Conservation (phyloP, 2,888 invertebrate species). For the Pomacea canaliculata region DNA sequence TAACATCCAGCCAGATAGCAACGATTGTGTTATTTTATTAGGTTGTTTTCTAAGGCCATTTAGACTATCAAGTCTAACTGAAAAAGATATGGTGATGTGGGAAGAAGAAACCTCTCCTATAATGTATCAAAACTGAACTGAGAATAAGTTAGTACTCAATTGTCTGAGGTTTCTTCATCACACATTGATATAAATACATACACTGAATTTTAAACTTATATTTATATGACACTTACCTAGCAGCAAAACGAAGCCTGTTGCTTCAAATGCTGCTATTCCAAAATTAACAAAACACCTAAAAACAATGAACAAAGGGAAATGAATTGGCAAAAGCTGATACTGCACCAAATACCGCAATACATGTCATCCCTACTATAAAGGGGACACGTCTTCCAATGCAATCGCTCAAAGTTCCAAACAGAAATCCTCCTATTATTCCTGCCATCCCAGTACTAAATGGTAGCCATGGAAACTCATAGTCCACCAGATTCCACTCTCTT, state of each 20-base stretch:
- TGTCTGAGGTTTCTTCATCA: too few species aligned
- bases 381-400: constrained; percentile 53
- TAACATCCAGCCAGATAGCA: too few species aligned
- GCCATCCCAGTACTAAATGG: constrained; percentile 50
- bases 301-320: constrained; percentile 47
- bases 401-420: constrained; percentile 55
- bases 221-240: constrained; percentile 44
- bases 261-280: constrained; percentile 55
- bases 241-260: constrained; percentile 53
- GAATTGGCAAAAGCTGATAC: constrained; percentile 49
- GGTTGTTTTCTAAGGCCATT: too few species aligned
- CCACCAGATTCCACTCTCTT: constrained; percentile 51
- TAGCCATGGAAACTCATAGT: constrained; percentile 52
- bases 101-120: too few species aligned
- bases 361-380: constrained; percentile 42
- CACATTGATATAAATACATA: too few species aligned
- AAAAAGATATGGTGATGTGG: too few species aligned
- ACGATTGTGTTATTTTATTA: too few species aligned
- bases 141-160: too few species aligned
- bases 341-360: constrained; percentile 53
- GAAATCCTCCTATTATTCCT: constrained; percentile 51
- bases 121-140: too few species aligned
- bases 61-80: too few species aligned
- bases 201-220: background rate
- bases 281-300: constrained; percentile 47